Evolutionary conservation across 53 echinoderm and acorn worm species (phyloP).

Genomic region (Luidia sarsii): DNA sequence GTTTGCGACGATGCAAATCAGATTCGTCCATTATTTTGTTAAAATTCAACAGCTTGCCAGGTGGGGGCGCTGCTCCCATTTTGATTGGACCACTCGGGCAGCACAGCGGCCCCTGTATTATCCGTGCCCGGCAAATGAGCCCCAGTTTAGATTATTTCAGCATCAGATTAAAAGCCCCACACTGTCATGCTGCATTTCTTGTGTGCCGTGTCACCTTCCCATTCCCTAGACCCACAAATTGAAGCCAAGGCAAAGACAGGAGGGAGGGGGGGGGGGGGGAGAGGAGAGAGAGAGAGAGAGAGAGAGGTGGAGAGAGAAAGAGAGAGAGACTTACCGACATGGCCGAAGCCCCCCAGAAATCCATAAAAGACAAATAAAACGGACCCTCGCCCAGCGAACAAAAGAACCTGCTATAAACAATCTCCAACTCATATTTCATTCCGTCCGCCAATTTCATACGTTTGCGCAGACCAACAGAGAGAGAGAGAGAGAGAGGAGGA

Average conservation of each 20-base stretch:
- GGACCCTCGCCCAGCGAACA: conserved; percentile 15
- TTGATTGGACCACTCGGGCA: not conserved
- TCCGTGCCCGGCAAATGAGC: not conserved
- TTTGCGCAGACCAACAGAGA: conserved; percentile 30
- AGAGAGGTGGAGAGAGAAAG: too few relatives aligned
- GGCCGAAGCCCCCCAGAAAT: too few relatives aligned
- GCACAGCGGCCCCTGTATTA: not conserved
- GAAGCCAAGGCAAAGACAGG: conserved; percentile 33
- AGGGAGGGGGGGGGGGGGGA: too few relatives aligned
- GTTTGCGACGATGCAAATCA: too few relatives aligned
- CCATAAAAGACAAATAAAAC: conserved; percentile 37
- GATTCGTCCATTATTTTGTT: too few relatives aligned
- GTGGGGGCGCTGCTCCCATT: too few relatives aligned
- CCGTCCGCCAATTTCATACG: conserved; percentile 51
- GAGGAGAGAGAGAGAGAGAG: too few relatives aligned
- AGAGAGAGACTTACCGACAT: too few relatives aligned
- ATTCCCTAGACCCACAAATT: conserved; percentile 55
- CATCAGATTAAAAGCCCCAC: conserved; percentile 29
- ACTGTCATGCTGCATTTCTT: conserved; percentile 34
- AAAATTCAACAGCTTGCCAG: too few relatives aligned
- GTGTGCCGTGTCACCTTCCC: conserved; percentile 32
- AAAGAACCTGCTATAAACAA: conserved; percentile 54
- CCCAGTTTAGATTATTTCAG: conserved; percentile 26
- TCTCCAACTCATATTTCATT: conserved; percentile 60
- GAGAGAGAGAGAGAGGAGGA: not conserved